Base-by-base conservation (phyloP, 1,140 invertebrate genomes). In the Drosophila arawakana region DNA sequence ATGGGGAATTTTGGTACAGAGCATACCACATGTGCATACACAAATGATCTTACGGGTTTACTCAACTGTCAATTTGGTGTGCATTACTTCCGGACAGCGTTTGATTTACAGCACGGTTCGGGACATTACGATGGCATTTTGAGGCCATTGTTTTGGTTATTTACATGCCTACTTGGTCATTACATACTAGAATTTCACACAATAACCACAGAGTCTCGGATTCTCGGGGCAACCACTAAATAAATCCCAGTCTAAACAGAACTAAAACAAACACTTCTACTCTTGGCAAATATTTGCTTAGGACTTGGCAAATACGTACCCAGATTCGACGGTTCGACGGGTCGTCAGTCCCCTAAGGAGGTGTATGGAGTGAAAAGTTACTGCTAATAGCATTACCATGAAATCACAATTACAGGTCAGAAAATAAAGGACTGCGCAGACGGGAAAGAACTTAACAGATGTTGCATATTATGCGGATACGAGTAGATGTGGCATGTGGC, bases 121-220 rank as follows among this genome's bases (percentile, higher is more conserved):
- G 11, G 4, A 13, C 41, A 43, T 43, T 11, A 43, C 41, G 41
- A 13, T 10, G 10, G 73, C 39, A 54, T 25, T 7, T n/a, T 49
- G 43, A 35, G 49, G 60, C 58, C 59, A 47, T 81, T 75, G 66
- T 72, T 62, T 13, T 63, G 35, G 34, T 39, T 75, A 82, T 88
- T 88, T 86, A 76, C 80, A 71, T 82, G 82, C 83, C 83, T 71
- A 73, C 79, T 82, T 49, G 58, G 67, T 86, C 72, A 88, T 83
- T 80, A 86, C 43, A 68, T 57, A 74, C 88, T 61, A 74, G 76
- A 88, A 82, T 86, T 82, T 88, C 83, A 83, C 83, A 86, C 75
- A 82, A 85, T 79, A 81, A 80, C 81, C 77, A 63, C 77, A 60
- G 66, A 66, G 72, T 54, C 49, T 83, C 49, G 30, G 21, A 50